Evolutionary conservation across 2,113 vertebrate species (phyloP).

Genomic region (Probosciger aterrimus): DNA sequence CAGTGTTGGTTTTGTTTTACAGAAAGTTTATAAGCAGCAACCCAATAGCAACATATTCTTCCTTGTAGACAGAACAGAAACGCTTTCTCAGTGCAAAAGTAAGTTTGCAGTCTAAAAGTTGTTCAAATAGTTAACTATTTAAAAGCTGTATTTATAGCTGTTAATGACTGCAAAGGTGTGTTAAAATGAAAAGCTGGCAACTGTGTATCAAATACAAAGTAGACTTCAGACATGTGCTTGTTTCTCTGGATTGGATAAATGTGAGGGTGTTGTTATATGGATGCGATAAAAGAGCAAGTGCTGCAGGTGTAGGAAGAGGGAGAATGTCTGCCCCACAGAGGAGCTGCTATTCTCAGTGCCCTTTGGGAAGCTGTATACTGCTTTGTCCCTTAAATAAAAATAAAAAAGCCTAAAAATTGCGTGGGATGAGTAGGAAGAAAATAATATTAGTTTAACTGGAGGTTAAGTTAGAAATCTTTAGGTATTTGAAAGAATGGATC

Average conservation of each 20-base stretch:
- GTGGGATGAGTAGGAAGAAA: not conserved
- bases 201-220: not conserved
- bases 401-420: not conserved
- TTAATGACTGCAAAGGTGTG: not conserved
- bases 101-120: constrained; percentile 52
- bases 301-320: not conserved
- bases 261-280: not conserved
- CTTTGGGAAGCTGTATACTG: not conserved
- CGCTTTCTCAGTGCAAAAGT: constrained; percentile 86
- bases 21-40: constrained; percentile 93
- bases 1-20: constrained; percentile 38
- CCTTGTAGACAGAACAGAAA: constrained; percentile 82
- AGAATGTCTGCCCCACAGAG: not conserved
- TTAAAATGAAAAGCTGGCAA: not conserved
- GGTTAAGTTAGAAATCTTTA: not conserved
- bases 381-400: not conserved
- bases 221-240: not conserved
- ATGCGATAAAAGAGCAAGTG: not conserved
- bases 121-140: not conserved
- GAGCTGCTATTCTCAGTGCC: not conserved
- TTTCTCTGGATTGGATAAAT: not conserved
- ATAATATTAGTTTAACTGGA: not conserved
- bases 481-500: not conserved
- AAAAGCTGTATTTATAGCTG: not conserved
- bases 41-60: constrained; percentile 95